Conservation (phyloP, 2,888 invertebrate species). For the Thalpophila matura region DNA sequence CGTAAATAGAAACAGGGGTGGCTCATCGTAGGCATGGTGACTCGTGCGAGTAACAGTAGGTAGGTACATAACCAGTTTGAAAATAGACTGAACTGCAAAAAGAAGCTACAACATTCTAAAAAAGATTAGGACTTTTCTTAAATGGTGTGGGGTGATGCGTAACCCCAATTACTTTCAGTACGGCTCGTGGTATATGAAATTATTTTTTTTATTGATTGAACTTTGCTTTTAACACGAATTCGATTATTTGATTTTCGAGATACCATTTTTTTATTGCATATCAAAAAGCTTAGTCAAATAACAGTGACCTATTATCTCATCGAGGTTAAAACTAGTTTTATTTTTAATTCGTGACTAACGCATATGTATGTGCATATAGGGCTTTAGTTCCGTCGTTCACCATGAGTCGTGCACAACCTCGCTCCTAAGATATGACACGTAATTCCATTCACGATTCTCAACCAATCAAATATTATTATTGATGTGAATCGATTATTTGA, state of each 20-base stretch:
- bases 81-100: too few species aligned
- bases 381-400: constrained; percentile 61
- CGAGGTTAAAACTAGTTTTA: constrained; percentile 66
- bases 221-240: constrained; percentile 37
- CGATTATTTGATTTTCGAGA: constrained; percentile 48
- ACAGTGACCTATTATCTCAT: constrained; percentile 46
- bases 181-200: too few species aligned
- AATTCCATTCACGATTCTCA: constrained; percentile 68
- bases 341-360: constrained; percentile 64
- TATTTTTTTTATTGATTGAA: constrained; percentile 17
- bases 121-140: too few species aligned
- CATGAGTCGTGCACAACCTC: constrained; percentile 72
- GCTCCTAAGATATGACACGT: constrained; percentile 67
- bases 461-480: constrained; percentile 66
- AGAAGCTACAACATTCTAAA: too few species aligned
- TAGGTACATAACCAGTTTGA: too few species aligned
- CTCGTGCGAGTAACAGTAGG: too few species aligned
- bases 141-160: too few species aligned
- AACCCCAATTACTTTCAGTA: too few species aligned
- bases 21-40: too few species aligned
- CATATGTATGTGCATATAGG: constrained; percentile 53
- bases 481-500: constrained; percentile 61
- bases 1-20: too few species aligned
- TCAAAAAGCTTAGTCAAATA: constrained; percentile 31
- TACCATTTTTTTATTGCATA: constrained; percentile 48